Percentiles rank a stretch among this genome's conserved stretches.
Conservation (phyloP, 2,113 vertebrate species). For the Gobio gobio region DNA sequence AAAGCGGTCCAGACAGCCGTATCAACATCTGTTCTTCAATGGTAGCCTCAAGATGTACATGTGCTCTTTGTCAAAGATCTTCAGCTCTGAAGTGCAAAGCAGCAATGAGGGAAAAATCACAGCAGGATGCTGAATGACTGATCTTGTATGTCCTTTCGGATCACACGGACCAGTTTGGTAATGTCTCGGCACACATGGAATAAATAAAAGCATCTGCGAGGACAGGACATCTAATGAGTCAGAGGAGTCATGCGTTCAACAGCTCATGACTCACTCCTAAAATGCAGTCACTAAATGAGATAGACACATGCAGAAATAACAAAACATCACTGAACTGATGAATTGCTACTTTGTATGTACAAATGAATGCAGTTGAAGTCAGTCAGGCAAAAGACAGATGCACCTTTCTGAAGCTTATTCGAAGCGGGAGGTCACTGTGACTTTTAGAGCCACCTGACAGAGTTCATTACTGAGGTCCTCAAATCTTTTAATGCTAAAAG, state of each 20-base stretch:
- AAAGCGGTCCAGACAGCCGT: background rate
- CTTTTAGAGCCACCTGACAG: slow-evolving; percentile 34
- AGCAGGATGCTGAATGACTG: background rate
- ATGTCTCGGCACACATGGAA: slow-evolving; percentile 3
- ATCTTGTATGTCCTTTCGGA: background rate
- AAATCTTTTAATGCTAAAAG: slow-evolving; percentile 47
- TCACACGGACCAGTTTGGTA: background rate
- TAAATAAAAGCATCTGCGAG: slow-evolving; percentile 2
- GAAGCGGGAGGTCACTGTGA: slow-evolving; percentile 32
- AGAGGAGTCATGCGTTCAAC: slow-evolving; percentile 4
- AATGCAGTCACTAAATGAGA: background rate
- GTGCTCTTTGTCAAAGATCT: slow-evolving; percentile 27
- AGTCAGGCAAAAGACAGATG: slow-evolving; percentile 6
- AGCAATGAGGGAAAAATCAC: background rate
- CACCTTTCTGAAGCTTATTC: background rate
- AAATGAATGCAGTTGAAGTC: slow-evolving; percentile 12
- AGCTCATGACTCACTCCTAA: background rate
- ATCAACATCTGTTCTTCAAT: slow-evolving; percentile 28
- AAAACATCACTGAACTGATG: background rate
- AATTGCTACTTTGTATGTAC: slow-evolving; percentile 2
- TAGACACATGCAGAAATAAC: background rate
- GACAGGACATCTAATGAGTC: slow-evolving; percentile 21
- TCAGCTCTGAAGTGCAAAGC: slow-evolving; percentile 25
- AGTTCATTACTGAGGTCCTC: slow-evolving; percentile 42
- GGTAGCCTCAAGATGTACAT: slow-evolving; percentile 28